Evolutionary conservation across 2,113 vertebrate species (phyloP).

Genomic region (Anhinga anhinga): DNA sequence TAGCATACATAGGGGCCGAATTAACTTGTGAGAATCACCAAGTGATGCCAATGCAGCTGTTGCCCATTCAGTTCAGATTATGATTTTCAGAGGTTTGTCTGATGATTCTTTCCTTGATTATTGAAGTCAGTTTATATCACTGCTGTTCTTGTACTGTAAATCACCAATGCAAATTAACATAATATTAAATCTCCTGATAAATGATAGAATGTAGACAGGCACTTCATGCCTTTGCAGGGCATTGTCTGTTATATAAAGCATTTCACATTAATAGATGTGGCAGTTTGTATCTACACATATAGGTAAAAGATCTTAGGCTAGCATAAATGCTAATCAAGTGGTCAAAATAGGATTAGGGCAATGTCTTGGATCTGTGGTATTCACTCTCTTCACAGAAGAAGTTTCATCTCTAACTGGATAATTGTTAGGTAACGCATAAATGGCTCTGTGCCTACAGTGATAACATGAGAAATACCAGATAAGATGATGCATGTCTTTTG

Average conservation of each 20-base stretch:
- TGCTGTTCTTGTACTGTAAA: neutral
- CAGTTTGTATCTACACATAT: accelerated
- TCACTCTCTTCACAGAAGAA: neutral
- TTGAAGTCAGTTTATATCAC: neutral
- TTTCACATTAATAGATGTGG: accelerated
- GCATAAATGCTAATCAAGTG: neutral
- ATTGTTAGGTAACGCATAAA: neutral
- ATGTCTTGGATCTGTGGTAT: neutral
- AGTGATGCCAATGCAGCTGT: neutral
- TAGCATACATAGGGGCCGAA: neutral
- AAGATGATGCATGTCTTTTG: neutral
- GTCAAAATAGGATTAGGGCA: neutral
- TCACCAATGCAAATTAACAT: neutral
- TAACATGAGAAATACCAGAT: neutral
- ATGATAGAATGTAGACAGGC: accelerated
- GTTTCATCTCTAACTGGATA: neutral
- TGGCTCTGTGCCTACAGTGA: neutral
- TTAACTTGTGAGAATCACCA: neutral
- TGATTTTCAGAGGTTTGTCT: neutral
- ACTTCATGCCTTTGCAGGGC: neutral
- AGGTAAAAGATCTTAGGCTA: neutral
- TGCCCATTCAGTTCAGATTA: neutral
- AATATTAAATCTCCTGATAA: neutral
- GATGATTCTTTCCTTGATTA: neutral
- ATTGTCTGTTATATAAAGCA: accelerated